A percentile compares a stretch with the other conserved stretches of the same genome.
These are phyloP conservation scores for Ganaspis sp. DNA, from an alignment of 1,140 invertebrate genomes.

Conservation along the genomic window DNA sequence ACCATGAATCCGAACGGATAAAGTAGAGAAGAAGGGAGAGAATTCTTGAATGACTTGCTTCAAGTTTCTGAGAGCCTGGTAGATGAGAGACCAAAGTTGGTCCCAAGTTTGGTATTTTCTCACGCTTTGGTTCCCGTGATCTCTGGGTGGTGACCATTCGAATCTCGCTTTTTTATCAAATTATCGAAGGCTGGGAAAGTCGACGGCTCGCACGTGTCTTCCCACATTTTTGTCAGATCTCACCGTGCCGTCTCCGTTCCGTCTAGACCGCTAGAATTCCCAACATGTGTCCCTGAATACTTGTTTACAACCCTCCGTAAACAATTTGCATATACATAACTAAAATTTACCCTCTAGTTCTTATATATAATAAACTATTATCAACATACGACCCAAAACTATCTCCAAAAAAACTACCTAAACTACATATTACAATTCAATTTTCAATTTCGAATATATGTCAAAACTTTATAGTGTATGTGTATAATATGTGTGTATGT, in stretches of 20 bases:
- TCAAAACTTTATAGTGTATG: too few relatives aligned
- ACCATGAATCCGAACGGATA: neutral
- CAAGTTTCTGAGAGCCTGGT: constrained; percentile 55
- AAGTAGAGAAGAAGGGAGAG: neutral
- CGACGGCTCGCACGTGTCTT: constrained; percentile 41
- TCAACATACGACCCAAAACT: too few relatives aligned
- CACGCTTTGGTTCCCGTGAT: constrained; percentile 52
- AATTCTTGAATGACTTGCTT: constrained; percentile 23
- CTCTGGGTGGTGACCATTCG: constrained; percentile 21
- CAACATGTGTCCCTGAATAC: neutral
- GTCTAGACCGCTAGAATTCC: neutral
- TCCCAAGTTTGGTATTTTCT: constrained; percentile 63
- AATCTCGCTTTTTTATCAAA: constrained; percentile 20
- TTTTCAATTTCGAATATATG: too few relatives aligned
- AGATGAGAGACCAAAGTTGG: constrained; percentile 49
- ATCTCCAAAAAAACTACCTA: too few relatives aligned
- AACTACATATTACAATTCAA: too few relatives aligned
- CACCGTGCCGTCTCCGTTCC: neutral
- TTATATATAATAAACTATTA: too few relatives aligned
- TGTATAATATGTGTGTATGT: too few relatives aligned
- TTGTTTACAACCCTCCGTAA: neutral
- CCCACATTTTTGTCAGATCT: constrained; percentile 56
- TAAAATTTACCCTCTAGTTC: neutral
- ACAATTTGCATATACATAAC: neutral
- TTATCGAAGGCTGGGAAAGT: constrained; percentile 50